phyloP scores from a whole-genome alignment of 1,140 invertebrate species.

The Papilio dardanus region DNA sequence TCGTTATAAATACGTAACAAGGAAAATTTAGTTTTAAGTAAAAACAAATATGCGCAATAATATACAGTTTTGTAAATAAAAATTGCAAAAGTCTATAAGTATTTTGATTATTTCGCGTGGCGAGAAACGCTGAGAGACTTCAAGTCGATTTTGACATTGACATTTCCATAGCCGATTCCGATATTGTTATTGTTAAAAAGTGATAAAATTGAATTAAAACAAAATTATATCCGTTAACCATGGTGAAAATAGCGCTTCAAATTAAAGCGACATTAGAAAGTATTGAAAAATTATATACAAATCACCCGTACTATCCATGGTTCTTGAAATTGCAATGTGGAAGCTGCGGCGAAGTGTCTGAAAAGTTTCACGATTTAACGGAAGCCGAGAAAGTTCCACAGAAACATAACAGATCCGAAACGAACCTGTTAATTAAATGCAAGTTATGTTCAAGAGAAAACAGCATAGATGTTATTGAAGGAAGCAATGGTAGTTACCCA shows the following conservation, averaged over 20 bases:
- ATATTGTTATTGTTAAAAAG: background rate
- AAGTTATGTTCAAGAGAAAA: slow-evolving; percentile 94
- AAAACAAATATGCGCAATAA: too few relatives aligned
- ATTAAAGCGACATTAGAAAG: slow-evolving; percentile 87
- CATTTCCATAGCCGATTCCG: background rate
- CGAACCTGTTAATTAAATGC: slow-evolving; percentile 93
- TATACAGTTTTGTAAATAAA: background rate
- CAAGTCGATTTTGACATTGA: slow-evolving; percentile 8
- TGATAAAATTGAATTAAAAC: background rate
- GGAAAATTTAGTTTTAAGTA: too few relatives aligned
- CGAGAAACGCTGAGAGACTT: background rate
- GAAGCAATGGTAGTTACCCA: slow-evolving; percentile 82
- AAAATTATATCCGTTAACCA: slow-evolving; percentile 61
- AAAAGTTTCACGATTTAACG: slow-evolving; percentile 91
- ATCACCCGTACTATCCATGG: slow-evolving; percentile 86
- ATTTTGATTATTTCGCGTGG: background rate
- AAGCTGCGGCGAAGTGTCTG: slow-evolving; percentile 90
- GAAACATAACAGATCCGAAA: slow-evolving; percentile 88
- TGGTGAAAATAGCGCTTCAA: slow-evolving; percentile 88
- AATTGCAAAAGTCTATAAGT: background rate
- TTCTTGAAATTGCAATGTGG: slow-evolving; percentile 89
- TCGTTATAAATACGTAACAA: background rate
- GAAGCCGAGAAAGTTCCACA: slow-evolving; percentile 86
- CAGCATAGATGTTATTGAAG: slow-evolving; percentile 88
- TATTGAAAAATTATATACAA: slow-evolving; percentile 86